These are phyloP conservation scores for Labeo rohita DNA, from an alignment of 2,113 vertebrate genomes.

Conservation along the genomic window DNA sequence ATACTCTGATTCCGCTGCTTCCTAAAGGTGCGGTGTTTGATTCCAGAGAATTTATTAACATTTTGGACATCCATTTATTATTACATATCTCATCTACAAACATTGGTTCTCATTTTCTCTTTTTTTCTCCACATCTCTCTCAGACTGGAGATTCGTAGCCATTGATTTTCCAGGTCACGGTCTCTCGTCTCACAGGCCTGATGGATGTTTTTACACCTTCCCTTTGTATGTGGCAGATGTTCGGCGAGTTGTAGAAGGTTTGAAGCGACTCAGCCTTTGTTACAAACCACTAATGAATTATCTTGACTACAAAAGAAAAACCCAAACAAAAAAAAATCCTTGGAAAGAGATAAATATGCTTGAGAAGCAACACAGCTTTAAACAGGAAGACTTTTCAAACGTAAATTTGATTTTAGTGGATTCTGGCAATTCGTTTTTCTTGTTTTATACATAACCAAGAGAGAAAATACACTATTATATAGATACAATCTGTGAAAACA, in stretches of 20 bases:
- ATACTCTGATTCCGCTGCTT: slow-evolving; percentile 78
- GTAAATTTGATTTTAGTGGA: neutral
- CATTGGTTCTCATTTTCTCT: neutral
- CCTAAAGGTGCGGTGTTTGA: slow-evolving; percentile 66
- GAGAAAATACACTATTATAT: neutral
- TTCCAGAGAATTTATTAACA: neutral
- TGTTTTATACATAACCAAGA: neutral
- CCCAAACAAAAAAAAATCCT: neutral
- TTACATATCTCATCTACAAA: neutral
- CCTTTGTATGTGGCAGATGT: slow-evolving; percentile 82
- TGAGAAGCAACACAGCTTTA: neutral
- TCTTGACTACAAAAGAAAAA: neutral
- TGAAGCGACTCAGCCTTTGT: neutral
- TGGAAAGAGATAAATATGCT: neutral
- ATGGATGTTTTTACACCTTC: slow-evolving; percentile 78
- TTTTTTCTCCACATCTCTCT: slow-evolving; percentile 25
- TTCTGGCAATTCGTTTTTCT: neutral
- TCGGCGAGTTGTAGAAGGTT: slow-evolving; percentile 78
- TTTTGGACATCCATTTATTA: neutral
- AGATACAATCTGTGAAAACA: neutral
- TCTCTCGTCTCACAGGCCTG: slow-evolving; percentile 81
- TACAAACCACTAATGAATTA: neutral
- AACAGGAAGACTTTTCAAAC: no score
- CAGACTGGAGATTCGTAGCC: slow-evolving; percentile 83
- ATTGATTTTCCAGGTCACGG: slow-evolving; percentile 89